Base-by-base conservation (phyloP, 2,113 vertebrate species). In the Bos indicus region DNA sequence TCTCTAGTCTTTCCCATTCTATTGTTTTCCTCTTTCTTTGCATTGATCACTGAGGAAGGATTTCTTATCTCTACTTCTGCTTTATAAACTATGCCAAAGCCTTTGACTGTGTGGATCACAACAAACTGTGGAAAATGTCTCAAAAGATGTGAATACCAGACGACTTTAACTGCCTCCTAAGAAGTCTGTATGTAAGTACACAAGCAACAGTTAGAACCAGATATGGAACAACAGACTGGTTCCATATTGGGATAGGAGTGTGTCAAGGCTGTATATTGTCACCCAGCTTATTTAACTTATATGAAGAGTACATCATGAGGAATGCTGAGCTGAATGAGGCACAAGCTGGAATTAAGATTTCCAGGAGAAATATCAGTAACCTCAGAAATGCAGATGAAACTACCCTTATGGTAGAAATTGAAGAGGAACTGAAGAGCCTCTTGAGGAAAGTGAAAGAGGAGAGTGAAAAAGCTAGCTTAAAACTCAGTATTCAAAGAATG, bases 221-320 rank as follows among this genome's bases (percentile, higher is more conserved):
- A 36, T 71, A 36, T 23, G 64, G n/a, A 36, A 71, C 9, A 71
- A 23, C 64, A 36, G 17, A 36, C 64, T 71, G 33, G 64, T 36
- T 36, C n/a, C n/a, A 71, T 36, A 23, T 71, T 71, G n/a, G 64
- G 64, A 71, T 36, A 71, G 64, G 2, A 71, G n/a, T 36, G 23
- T 6, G 17, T 71, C 64, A 36, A 71, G 19, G 64, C 64, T 36
- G n/a, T 23, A 71, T 5, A 36, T 6, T 36, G 64, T 23, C 64
- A 23, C 9, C 17, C 5, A 11, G 64, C 64, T 71, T 71, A 12
- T 71, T 36, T 71, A 36, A 71, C 64, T 71, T 71, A 36, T 71
- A 36, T 71, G 17, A 71, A 36, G 17, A 23, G n/a, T 36, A 36
- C 9, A 71, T 36, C n/a, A 71, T 0, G 5, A 71, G 9, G 19